These are phyloP conservation scores for Apeltes quadracus DNA, from an alignment of 2,113 vertebrate species.

Conservation along the genomic window DNA sequence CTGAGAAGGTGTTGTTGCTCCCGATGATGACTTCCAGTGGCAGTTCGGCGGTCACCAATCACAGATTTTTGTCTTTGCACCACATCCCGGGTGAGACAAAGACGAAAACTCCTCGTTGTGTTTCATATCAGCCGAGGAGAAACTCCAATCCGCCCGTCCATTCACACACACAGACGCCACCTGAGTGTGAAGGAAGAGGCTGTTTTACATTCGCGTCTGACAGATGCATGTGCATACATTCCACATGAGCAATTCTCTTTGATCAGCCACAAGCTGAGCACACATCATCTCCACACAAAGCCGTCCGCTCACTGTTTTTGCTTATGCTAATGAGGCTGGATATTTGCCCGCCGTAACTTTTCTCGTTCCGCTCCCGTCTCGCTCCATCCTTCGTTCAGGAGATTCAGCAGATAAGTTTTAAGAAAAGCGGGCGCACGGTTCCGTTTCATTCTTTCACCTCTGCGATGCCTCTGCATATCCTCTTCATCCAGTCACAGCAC, in stretches of 20 bases:
- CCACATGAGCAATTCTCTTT: conserved; percentile 65
- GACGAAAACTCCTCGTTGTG: neutral
- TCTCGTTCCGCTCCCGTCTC: conserved; percentile 18
- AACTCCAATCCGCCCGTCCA: neutral
- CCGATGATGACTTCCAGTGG: conserved; percentile 21
- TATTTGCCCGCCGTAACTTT: conserved; percentile 37
- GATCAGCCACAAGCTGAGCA: conserved; percentile 66
- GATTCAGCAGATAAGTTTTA: neutral
- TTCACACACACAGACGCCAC: neutral
- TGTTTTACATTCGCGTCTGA: conserved; percentile 41
- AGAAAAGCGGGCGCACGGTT: neutral
- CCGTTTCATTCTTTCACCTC: conserved; percentile 2
- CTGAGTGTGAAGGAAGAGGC: conserved; percentile 3
- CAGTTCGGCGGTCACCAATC: conserved; percentile 25
- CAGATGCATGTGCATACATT: conserved; percentile 36
- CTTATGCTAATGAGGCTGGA: conserved; percentile 59
- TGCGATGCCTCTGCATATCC: neutral
- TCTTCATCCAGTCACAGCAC: conserved; percentile 15
- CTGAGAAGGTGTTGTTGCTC: conserved; percentile 1
- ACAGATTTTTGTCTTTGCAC: neutral
- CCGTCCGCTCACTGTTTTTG: conserved; percentile 41
- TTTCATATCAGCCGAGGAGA: neutral
- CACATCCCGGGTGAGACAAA: conserved; percentile 14
- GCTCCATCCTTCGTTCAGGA: neutral
- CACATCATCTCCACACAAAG: conserved; percentile 44